phyloP scores from a whole-genome alignment of 1,140 invertebrate genomes.

The Idris sp. region DNA sequence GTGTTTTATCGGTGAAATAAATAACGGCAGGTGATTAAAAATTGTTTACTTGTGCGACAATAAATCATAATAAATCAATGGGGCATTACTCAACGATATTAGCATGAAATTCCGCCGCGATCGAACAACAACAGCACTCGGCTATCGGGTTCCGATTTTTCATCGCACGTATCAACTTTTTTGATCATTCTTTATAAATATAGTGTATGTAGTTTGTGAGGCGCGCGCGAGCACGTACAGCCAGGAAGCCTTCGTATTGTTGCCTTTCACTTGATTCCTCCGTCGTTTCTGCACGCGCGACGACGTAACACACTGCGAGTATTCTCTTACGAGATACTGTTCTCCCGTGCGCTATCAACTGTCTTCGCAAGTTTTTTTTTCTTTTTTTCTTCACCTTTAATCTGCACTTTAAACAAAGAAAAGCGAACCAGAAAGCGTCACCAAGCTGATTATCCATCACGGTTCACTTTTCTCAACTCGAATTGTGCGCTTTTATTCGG shows the following conservation, averaged over 20 bases:
- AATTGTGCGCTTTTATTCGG: constrained; percentile 13
- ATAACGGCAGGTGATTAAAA: constrained; percentile 25
- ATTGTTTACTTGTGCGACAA: constrained; percentile 28
- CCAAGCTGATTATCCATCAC: constrained; percentile 5
- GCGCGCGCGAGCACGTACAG: constrained; percentile 20
- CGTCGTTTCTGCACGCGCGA: constrained; percentile 13
- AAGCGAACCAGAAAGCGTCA: constrained; percentile 29
- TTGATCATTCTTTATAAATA: constrained; percentile 25
- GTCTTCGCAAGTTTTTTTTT: constrained; percentile 37
- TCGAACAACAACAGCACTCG: constrained; percentile 32
- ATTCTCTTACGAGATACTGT: constrained; percentile 20
- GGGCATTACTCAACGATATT: constrained; percentile 50
- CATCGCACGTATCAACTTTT: constrained; percentile 51
- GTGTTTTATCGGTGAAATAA: too few relatives aligned
- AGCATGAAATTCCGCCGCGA: constrained; percentile 45
- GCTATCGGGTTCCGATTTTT: constrained; percentile 41
- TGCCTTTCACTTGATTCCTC: constrained; percentile 72
- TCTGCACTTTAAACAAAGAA: constrained; percentile 9
- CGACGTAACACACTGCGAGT: constrained; percentile 19
- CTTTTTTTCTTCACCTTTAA: too few relatives aligned
- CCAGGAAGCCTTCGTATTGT: constrained; percentile 71
- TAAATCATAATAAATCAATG: constrained; percentile 59
- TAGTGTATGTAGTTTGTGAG: constrained; percentile 15
- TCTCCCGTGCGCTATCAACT: constrained; percentile 17
- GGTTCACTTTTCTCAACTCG: constrained; percentile 6